A percentile compares a stretch with the other conserved stretches of the same genome.
These are phyloP conservation scores for Pseudochirops corinnae DNA, from an alignment of 2,797 vertebrate species.

Conservation along the genomic window DNA sequence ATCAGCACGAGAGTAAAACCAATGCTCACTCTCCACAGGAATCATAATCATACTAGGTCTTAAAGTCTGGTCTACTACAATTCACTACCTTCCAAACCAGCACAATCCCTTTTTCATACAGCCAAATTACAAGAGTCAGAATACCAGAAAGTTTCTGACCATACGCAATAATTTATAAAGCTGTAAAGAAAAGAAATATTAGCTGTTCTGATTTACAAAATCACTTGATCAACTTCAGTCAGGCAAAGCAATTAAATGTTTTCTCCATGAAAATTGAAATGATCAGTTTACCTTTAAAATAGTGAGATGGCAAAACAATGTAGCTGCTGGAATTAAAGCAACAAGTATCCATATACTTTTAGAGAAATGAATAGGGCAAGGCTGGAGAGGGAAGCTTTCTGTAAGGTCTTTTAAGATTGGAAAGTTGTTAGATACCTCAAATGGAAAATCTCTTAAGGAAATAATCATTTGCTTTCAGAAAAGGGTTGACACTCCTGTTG, in stretches of 20 bases:
- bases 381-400: slow-evolving; percentile 11
- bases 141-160: neutral
- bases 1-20: no score
- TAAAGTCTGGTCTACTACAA: neutral
- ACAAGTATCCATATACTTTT: neutral
- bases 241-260: neutral
- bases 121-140: neutral
- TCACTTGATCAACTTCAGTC: neutral
- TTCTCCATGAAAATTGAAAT: slow-evolving; percentile 7
- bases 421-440: neutral
- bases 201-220: slow-evolving; percentile 30
- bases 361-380: slow-evolving; percentile 1
- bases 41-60: no score
- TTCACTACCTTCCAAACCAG: neutral
- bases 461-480: neutral
- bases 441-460: slow-evolving; percentile 12
- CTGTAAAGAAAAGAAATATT: neutral
- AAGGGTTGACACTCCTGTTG: neutral
- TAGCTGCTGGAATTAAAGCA: slow-evolving; percentile 22
- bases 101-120: neutral
- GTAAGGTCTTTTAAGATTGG: slow-evolving; percentile 5
- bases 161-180: slow-evolving; percentile 27
- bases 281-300: neutral
- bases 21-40: no score
- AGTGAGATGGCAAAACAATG: neutral